Evolutionary conservation across 2,888 invertebrate species (phyloP), one percentile per base, ranked within the genome.

Genomic region (Apamea crenata): DNA sequence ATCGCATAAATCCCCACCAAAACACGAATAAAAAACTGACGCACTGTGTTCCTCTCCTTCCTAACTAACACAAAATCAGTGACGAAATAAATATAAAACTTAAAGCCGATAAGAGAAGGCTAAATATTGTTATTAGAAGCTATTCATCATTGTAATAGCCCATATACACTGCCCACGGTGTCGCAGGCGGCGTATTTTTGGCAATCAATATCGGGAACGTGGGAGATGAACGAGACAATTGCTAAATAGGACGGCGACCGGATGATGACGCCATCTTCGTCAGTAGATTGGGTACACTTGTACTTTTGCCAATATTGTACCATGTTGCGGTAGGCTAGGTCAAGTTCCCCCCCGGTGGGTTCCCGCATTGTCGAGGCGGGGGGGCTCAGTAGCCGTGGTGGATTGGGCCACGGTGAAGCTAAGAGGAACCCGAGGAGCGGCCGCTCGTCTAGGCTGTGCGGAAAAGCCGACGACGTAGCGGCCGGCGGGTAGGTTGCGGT

Each of bases 171-270:
- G 63, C 47, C 66, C 70, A 67, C 77, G 50, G 16, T 70, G 70
- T 83, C 73, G 65, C 69, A 32, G 32, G 40, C 70, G 47, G 16
- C 29, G 18, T 87, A 87, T 87, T 87, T 87, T 84, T 56, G 68
- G 84, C 84, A 66, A 79, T 83, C 68, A 75, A 74, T 71, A 81
- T 53, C 25, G 44, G 50, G 47, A 47, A 36, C 78, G 83, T 83
- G 67, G 75, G 70, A 72, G 56, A 70, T 18, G 14, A 10, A 36
- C 50, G 14, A 67, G 70, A 78, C 70, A 83, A 78, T 83, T n/a
- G 18, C 69, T 63, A 87, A 40, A 86, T 59, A 68, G 84, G 40
- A 59, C 73, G 29, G 53, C 66, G 87, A 84, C 84, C 75, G 70
- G 73, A 47, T 21, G 69, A 59, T 78, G 74, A 36, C 56, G 53